phyloP scores from a whole-genome alignment of 2,113 vertebrate species.

The Dolichotis patagonum region DNA sequence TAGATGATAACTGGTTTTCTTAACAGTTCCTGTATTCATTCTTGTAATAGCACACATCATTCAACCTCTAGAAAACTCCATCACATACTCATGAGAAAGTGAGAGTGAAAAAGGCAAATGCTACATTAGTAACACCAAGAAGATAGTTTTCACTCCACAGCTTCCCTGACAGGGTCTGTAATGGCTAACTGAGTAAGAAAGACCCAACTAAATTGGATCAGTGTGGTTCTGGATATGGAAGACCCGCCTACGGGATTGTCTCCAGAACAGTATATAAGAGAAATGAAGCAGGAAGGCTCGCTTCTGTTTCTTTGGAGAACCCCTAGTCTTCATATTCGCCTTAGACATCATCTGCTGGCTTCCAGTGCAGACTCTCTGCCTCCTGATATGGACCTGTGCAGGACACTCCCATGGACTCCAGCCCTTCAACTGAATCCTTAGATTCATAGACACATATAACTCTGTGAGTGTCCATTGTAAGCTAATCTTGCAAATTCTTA shows the following conservation, averaged over 20 bases:
- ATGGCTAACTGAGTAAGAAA: neutral
- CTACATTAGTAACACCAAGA: neutral
- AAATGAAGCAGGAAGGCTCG: neutral
- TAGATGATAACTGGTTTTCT: neutral
- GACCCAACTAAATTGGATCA: neutral
- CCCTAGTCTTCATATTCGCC: neutral
- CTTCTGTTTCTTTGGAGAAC: neutral
- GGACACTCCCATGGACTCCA: neutral
- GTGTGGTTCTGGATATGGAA: neutral
- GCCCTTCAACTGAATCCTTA: neutral
- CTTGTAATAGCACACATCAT: neutral
- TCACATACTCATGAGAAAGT: neutral
- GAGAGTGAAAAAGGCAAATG: neutral
- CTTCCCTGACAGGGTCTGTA: neutral
- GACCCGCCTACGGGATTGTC: neutral
- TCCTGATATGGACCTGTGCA: neutral
- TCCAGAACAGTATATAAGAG: neutral
- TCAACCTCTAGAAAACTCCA: conserved; percentile 3
- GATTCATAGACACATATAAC: neutral
- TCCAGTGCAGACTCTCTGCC: neutral
- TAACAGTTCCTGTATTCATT: neutral
- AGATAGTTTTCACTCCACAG: conserved; percentile 1
- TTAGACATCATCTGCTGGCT: neutral
- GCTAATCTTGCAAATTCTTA: neutral
- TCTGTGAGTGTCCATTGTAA: neutral